Evolutionary conservation across 2,797 vertebrate species (phyloP).

Genomic region (Chloroceryle inda): DNA sequence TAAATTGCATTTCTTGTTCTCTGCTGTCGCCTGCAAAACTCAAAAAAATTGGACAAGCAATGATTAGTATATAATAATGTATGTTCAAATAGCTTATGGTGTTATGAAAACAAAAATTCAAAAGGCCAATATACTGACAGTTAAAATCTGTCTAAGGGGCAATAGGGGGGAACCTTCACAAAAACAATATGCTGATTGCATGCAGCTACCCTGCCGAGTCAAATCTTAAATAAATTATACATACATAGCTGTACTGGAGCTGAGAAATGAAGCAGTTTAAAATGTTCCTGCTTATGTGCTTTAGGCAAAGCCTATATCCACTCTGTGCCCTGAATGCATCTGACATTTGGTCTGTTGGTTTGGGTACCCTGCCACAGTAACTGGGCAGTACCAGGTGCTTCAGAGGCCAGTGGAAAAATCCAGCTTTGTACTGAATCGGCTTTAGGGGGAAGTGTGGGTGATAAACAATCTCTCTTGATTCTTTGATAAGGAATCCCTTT

Average conservation of each 20-base stretch:
- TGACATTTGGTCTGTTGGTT: background rate
- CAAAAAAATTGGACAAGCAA: slow-evolving; percentile 51
- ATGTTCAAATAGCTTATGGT: slow-evolving; percentile 68
- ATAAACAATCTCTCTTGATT: background rate
- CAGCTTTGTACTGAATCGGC: background rate
- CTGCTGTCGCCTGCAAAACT: slow-evolving; percentile 2
- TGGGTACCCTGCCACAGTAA: background rate
- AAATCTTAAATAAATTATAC: slow-evolving; percentile 75
- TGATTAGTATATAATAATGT: slow-evolving; percentile 68
- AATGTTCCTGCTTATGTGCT: slow-evolving; percentile 41
- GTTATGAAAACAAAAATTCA: slow-evolving; percentile 69
- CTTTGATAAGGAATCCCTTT: slow-evolving; percentile 6
- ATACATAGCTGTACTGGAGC: slow-evolving; percentile 14
- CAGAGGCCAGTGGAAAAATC: background rate
- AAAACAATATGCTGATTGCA: slow-evolving; percentile 69
- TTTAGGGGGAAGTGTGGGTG: background rate
- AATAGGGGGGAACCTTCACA: slow-evolving; percentile 42
- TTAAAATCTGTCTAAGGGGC: slow-evolving; percentile 69
- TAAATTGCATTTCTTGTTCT: slow-evolving; percentile 61
- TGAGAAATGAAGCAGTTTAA: slow-evolving; percentile 50
- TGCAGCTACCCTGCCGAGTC: slow-evolving; percentile 60
- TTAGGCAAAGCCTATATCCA: slow-evolving; percentile 11
- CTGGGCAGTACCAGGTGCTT: background rate
- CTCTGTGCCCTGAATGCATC: background rate
- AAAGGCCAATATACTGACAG: slow-evolving; percentile 64